phyloP scores from a whole-genome alignment of 1,140 invertebrate genomes.

The Trichonephila clavipes region DNA sequence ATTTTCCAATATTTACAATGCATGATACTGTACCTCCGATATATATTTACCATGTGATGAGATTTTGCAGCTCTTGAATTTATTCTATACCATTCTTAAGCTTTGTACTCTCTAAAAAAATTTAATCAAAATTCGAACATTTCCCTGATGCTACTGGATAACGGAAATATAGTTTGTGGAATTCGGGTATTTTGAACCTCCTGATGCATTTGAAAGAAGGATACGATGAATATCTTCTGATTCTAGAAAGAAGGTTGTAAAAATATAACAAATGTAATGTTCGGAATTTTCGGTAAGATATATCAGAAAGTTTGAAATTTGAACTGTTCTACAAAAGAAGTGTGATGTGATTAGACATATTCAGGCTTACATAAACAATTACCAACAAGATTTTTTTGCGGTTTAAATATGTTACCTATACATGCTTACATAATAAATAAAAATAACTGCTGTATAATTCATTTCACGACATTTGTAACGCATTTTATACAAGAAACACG shows the following conservation, averaged over 20 bases:
- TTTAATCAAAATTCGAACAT: neutral
- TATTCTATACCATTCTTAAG: neutral
- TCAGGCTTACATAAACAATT: neutral
- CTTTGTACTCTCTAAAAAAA: neutral
- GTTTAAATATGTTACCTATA: too few species aligned
- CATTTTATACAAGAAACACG: too few species aligned
- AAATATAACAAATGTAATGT: neutral
- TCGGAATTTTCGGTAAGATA: neutral
- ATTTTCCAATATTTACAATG: too few species aligned
- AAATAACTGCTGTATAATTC: too few species aligned
- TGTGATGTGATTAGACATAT: neutral
- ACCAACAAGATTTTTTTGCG: too few species aligned
- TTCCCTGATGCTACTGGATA: neutral
- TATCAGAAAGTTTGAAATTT: neutral
- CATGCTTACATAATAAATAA: too few species aligned
- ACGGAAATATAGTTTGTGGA: neutral
- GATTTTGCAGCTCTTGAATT: neutral
- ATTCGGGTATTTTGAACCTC: neutral
- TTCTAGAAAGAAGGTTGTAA: neutral
- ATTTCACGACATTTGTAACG: too few species aligned
- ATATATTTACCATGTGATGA: neutral
- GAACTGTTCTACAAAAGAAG: neutral
- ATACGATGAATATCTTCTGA: neutral
- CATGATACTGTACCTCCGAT: neutral
- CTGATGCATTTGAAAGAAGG: neutral